Evolutionary conservation across 2,113 vertebrate genomes (phyloP).

Genomic region (human (Homo sapiens)): GRCh38 chr18:21070001-21070500

Average conservation of each 20-base stretch:
- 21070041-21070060: neutral
- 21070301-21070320: slow-evolving; percentile 3
- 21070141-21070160: slow-evolving; percentile 2
- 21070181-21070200: neutral
- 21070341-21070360: slow-evolving; percentile 33
- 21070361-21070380: neutral
- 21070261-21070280: slow-evolving; percentile 4
- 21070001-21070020: slow-evolving; percentile 27
- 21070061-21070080: neutral
- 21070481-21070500: neutral
- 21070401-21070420: slow-evolving; percentile 13
- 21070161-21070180: neutral
- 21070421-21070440: slow-evolving; percentile 47
- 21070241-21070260: neutral
- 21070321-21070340: slow-evolving; percentile 5
- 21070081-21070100: slow-evolving; percentile 25
- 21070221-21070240: slow-evolving; percentile 20
- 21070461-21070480: slow-evolving; percentile 43
- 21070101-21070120: slow-evolving; percentile 20
- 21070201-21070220: neutral
- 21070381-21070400: slow-evolving; percentile 35
- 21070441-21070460: neutral
- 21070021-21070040: neutral
- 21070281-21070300: neutral
- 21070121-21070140: neutral